Evolutionary conservation across 2,113 vertebrate species (phyloP).

Genomic region (Psammodynastes pulverulentus): DNA sequence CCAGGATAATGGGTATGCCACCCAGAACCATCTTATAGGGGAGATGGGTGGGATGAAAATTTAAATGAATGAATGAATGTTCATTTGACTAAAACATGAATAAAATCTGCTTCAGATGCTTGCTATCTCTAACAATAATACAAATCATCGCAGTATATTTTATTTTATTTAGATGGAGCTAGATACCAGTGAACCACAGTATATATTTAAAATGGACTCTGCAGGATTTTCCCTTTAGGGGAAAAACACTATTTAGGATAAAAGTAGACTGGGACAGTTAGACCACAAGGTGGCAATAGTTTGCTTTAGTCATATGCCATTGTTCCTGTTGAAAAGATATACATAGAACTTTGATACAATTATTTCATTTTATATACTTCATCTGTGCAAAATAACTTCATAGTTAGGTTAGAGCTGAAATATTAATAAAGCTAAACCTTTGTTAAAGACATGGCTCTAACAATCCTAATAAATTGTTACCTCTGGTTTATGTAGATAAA

Average conservation of each 20-base stretch:
- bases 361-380: not conserved
- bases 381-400: not conserved
- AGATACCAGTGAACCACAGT: not conserved
- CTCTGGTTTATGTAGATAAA: too few species aligned
- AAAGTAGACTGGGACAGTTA: not conserved
- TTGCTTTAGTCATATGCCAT: not conserved
- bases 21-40: not conserved
- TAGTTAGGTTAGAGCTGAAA: not conserved
- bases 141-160: not conserved
- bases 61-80: not conserved
- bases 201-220: not conserved
- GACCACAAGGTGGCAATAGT: constrained; percentile 70
- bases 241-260: not conserved
- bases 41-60: not conserved
- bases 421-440: not conserved
- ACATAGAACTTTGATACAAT: not conserved
- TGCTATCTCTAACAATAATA: not conserved
- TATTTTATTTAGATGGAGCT: not conserved
- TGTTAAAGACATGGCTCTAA: not conserved
- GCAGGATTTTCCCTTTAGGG: not conserved
- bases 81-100: not conserved
- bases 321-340: not conserved
- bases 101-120: not conserved
- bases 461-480: too few species aligned
- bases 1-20: not conserved